Percentiles rank a stretch among this genome's conserved stretches.
phyloP scores from a whole-genome alignment of 2,113 vertebrate species.

The Zosterops borbonicus region DNA sequence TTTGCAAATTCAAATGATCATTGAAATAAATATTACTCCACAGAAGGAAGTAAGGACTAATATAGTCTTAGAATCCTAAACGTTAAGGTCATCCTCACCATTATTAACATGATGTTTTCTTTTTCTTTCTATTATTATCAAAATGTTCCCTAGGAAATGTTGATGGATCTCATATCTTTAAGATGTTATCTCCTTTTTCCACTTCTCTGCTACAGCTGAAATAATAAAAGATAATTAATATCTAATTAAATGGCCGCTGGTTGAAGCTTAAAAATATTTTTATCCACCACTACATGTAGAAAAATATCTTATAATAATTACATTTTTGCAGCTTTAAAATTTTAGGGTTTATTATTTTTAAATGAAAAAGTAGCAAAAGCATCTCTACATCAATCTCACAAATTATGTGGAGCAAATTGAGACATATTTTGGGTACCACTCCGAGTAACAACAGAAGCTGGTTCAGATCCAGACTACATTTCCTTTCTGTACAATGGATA shows the following conservation, averaged over 20 bases:
- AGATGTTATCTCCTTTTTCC: not conserved
- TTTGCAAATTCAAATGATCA: not conserved
- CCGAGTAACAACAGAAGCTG: not conserved
- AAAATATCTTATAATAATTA: not conserved
- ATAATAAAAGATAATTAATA: not conserved
- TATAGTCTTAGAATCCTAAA: not conserved
- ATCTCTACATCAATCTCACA: not conserved
- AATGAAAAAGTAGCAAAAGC: not conserved
- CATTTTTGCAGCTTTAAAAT: not conserved
- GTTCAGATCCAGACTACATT: not conserved
- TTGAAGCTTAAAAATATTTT: not conserved
- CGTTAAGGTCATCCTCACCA: not conserved
- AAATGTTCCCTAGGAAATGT: not conserved
- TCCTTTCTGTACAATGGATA: not conserved
- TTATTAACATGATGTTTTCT: not conserved
- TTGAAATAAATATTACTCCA: not conserved
- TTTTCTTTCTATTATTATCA: not conserved
- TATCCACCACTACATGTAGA: not conserved
- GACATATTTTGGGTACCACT: not conserved
- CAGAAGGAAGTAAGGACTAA: not conserved
- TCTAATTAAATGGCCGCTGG: not conserved
- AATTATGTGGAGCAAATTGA: not conserved
- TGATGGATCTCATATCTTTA: not conserved
- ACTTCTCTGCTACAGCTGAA: not conserved
- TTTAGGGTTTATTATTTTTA: not conserved